Evolutionary conservation across 2,113 vertebrate genomes (phyloP).

Genomic region (Salvelinus namaycush): DNA sequence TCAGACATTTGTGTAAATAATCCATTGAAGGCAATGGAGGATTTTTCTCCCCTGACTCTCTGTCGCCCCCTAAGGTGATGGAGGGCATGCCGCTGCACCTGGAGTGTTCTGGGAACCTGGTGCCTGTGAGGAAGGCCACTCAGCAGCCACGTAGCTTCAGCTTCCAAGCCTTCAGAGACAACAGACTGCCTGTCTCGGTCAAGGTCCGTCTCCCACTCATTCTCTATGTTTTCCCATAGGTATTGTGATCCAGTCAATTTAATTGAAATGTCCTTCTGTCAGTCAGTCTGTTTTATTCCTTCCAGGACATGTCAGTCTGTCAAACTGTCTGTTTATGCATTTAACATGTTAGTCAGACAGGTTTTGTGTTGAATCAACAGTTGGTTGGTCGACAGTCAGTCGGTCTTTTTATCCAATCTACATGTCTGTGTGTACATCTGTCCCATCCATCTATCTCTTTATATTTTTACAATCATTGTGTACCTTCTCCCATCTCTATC

Average conservation of each 20-base stretch:
- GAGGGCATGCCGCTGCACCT: conserved; percentile 93
- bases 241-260: conserved; percentile 5
- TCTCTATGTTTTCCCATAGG: not conserved
- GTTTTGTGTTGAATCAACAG: not conserved
- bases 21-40: too few relatives aligned
- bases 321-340: not conserved
- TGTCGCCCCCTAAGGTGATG: conserved; percentile 78
- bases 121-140: conserved; percentile 89
- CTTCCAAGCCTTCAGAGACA: conserved; percentile 96
- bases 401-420: not conserved
- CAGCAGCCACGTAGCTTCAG: conserved; percentile 91
- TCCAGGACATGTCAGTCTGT: conserved; percentile 3
- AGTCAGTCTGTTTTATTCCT: conserved; percentile 1
- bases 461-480: not conserved
- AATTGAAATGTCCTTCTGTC: not conserved
- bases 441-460: not conserved
- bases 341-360: not conserved
- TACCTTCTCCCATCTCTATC: too few relatives aligned
- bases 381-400: not conserved
- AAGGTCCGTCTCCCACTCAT: conserved; percentile 78
- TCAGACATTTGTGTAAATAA: too few relatives aligned
- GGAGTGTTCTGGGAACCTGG: conserved; percentile 92
- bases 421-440: conserved; percentile 14
- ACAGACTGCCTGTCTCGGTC: conserved; percentile 88
- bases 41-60: too few relatives aligned